Conservation (phyloP, 2,113 vertebrate species). For the Entomyzon cyanotis region DNA sequence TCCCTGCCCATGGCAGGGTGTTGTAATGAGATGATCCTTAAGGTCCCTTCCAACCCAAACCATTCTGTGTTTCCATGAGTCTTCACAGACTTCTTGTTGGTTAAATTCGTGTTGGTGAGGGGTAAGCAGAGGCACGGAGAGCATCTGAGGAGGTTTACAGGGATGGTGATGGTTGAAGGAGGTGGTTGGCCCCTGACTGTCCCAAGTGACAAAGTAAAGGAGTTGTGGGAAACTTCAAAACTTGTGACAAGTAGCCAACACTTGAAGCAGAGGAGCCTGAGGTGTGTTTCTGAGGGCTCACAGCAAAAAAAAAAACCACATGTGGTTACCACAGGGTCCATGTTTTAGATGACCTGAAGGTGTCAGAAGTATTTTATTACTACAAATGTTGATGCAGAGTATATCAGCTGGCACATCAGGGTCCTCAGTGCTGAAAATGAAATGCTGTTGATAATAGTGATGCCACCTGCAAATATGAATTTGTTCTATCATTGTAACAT, state of each 20-base stretch:
- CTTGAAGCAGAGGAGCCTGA: neutral
- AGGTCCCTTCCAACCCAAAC: neutral
- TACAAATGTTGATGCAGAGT: no score
- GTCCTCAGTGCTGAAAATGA: neutral
- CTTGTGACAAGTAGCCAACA: neutral
- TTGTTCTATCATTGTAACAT: neutral
- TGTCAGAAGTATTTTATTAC: neutral
- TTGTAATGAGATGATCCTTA: neutral
- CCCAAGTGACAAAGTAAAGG: neutral
- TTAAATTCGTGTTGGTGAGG: neutral
- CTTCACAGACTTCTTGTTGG: neutral
- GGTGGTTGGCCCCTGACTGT: neutral
- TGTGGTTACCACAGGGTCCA: neutral
- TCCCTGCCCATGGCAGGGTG: no score
- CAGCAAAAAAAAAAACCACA: neutral
- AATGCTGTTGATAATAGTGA: neutral
- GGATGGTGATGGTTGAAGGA: neutral
- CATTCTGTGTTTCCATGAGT: neutral
- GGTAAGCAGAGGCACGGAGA: neutral
- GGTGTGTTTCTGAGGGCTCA: neutral
- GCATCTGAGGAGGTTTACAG: accelerated
- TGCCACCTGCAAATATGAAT: neutral
- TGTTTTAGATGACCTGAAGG: neutral
- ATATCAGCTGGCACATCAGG: neutral
- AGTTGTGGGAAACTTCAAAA: neutral